Base-by-base conservation (phyloP, 2,888 invertebrate species). In the Aporophyla lueneburgensis region DNA sequence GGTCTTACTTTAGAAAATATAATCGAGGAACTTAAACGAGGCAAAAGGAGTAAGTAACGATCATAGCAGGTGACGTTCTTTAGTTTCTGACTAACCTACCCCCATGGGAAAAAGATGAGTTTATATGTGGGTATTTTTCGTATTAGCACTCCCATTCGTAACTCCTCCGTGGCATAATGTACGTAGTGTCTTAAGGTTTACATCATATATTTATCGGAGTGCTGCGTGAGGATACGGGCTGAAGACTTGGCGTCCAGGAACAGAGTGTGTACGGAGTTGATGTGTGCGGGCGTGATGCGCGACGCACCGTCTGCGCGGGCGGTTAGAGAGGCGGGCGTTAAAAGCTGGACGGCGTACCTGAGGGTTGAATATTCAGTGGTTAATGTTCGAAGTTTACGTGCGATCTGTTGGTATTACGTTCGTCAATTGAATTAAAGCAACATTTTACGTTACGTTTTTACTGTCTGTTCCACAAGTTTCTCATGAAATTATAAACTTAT, bases 201-300 rank as follows among this genome's bases (percentile, higher is more conserved):
- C 97, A 98, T 97, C 99, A 99, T 99, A 95, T 97, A 99, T 96
- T 99, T 99, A 90, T 99, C 99, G 91, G 98, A 98, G 91, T 99
- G 97, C 91, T 99, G 98, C 0, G 98, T 98, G 71, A 99, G 97
- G 90, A 99, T 98, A 93, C 98, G 98, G 0, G 99, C 99, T 0
- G 99, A 99, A 53, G 99, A 98, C 95, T 99, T 99, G 40, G 99
- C 99, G 97, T 99, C 99, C 82, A 99, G 97, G 97, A 99, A 99
- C 27, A 99, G 96, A 53, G 97, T 96, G 89, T 97, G 97, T 14
- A 99, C 98, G 93, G 99, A 76, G 1, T 77, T 24, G 49, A 88
- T 78, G 71, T 88, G 88, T 10, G 78, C 73, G n/a, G 88, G 99
- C 51, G 98, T 97, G 56, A 99, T 97, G 93, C 99, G 99, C 76